Base-by-base conservation (phyloP, 2,797 vertebrate species). In the Calcarius lapponicus region DNA sequence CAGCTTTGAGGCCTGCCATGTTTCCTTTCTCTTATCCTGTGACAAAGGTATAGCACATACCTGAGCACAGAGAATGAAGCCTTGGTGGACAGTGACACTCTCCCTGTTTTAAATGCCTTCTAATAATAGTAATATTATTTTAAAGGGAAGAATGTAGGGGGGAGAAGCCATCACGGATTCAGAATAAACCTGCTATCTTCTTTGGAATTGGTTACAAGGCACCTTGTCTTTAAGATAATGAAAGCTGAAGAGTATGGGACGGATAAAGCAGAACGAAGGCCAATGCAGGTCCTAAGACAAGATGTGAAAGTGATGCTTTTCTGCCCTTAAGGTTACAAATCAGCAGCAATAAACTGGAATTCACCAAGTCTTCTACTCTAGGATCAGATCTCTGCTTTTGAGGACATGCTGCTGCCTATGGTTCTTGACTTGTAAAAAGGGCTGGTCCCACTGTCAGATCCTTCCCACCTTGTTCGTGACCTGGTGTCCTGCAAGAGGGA, bases 101-200 rank as follows among this genome's bases (percentile, higher is more conserved):
- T 51, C 9, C 1, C 22, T 72, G 7, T 53, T 90, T 76, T 84
- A 38, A 92, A 73, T 74, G 28, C 18, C 32, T 92, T 95, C 91
- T 95, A 95, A 82, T 80, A 90, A 78, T 78, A 95, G 71, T 25
- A 90, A 43, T 76, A 74, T 64, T 86, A 84, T 76, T 90, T 94
- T 86, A 79, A 57, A 79, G 29, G 10, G 20, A 79, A 47, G n/a
- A 57, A 84, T 12, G 11, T 10, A 8, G 7, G 0, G 8, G 4
- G 9, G n/a, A 20, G 17, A 32, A 66, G 8, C 13, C 28, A 75
- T 21, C 36, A 67, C 53, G 21, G 28, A 34, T 65, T 86, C 20
- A 43, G 71, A 67, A 73, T 36, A 88, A 86, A 61, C 28, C 42
- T 38, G 2, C 20, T 84, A 10, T 60, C 67, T 76, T 78, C 76